These are phyloP conservation scores for Amia ocellicauda DNA, from an alignment of 2,113 vertebrate species.

Conservation along the genomic window DNA sequence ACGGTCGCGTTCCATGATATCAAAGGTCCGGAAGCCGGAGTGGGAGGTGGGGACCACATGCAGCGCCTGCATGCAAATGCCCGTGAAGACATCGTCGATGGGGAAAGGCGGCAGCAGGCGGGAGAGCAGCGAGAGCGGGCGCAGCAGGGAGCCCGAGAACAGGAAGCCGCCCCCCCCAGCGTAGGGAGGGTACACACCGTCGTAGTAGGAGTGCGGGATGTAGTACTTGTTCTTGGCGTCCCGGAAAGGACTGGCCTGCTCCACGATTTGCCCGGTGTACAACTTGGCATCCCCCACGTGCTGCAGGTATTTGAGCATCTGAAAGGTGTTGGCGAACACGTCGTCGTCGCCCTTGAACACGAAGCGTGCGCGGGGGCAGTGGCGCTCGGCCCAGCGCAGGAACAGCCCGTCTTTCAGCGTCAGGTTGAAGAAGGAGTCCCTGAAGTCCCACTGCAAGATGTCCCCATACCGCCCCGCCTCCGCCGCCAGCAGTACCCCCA, in stretches of 20 bases:
- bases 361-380: conserved; percentile 50
- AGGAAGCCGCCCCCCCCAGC: conserved; percentile 70
- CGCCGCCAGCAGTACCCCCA: conserved; percentile 46
- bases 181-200: conserved; percentile 61
- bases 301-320: conserved; percentile 51
- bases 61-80: conserved; percentile 61
- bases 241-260: conserved; percentile 53
- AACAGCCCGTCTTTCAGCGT: conserved; percentile 64
- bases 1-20: conserved; percentile 42
- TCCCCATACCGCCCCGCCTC: conserved; percentile 58
- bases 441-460: conserved; percentile 70
- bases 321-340: conserved; percentile 71
- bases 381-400: conserved; percentile 54
- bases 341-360: conserved; percentile 78
- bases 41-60: conserved; percentile 55
- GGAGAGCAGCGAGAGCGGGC: conserved; percentile 32
- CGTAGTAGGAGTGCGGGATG: conserved; percentile 59
- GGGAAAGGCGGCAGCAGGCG: conserved; percentile 63
- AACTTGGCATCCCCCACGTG: conserved; percentile 36
- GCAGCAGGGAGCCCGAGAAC: conserved; percentile 47
- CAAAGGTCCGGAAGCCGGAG: conserved; percentile 56
- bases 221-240: conserved; percentile 69
- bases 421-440: conserved; percentile 66
- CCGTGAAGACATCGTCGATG: conserved; percentile 76
- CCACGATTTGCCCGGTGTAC: conserved; percentile 69